Evolutionary conservation across 2,888 invertebrate species (phyloP).

Genomic region (Heteropelma amictum): DNA sequence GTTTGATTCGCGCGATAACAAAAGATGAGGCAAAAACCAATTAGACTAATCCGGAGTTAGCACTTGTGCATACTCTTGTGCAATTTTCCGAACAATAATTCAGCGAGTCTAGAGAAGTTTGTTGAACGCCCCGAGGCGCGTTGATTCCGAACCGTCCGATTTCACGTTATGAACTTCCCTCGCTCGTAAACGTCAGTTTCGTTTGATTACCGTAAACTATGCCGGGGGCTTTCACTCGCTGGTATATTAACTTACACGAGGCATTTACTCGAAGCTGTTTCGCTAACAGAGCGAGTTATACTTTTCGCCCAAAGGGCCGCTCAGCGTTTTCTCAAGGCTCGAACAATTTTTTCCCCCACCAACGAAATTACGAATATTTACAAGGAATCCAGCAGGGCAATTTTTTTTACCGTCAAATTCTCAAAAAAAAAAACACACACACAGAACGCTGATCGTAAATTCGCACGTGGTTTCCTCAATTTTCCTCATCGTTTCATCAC

Average conservation of each 20-base stretch:
- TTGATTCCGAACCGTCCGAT: slow-evolving; percentile 4
- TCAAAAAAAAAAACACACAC: no score
- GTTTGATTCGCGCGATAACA: no score
- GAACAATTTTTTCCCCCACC: no score
- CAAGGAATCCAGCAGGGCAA: no score
- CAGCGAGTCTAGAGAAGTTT: slow-evolving; percentile 1
- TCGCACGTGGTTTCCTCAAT: no score
- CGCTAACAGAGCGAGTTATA: neutral
- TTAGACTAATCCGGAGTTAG: no score
- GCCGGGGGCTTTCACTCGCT: neutral
- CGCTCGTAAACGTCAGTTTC: slow-evolving; percentile 20
- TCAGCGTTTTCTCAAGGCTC: neutral
- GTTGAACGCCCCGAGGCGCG: neutral
- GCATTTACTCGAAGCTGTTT: neutral
- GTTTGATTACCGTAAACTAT: slow-evolving; percentile 13
- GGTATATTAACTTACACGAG: neutral
- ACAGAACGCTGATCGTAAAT: no score
- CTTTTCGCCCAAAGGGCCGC: neutral
- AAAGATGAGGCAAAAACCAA: no score
- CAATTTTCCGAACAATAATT: slow-evolving; percentile 12
- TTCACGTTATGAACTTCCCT: slow-evolving; percentile 10
- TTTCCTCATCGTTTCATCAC: no score
- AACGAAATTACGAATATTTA: no score
- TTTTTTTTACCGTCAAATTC: no score
- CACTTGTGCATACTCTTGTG: neutral